Evolutionary conservation across 2,113 vertebrate species (phyloP).

Genomic region (Campylorhamphus procurvoides): DNA sequence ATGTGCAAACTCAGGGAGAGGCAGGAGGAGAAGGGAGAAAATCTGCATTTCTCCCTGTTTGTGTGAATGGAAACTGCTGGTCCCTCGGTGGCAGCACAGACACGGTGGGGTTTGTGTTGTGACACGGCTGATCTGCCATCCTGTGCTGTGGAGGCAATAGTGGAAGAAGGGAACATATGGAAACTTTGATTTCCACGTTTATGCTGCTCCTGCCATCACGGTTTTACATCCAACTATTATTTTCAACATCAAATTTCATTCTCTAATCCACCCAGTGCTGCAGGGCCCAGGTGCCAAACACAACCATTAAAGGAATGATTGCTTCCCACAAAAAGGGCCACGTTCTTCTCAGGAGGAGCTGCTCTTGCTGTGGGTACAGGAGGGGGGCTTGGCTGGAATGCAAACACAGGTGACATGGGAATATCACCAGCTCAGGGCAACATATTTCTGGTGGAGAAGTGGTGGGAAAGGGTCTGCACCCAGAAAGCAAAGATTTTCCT

Average conservation of each 20-base stretch:
- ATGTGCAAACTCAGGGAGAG: background rate
- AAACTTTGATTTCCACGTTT: background rate
- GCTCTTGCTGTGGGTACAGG: background rate
- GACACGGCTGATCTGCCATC: background rate
- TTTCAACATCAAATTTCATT: background rate
- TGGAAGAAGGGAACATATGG: background rate
- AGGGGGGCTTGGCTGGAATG: background rate
- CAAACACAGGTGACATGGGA: background rate
- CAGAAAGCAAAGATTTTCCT: background rate
- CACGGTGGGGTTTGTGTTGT: background rate
- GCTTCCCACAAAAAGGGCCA: background rate
- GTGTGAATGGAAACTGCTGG: background rate
- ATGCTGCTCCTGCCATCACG: background rate
- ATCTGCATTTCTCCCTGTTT: background rate
- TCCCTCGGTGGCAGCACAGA: background rate
- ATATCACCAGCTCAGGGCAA: background rate
- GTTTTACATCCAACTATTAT: background rate
- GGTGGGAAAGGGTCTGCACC: background rate
- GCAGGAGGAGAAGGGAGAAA: background rate
- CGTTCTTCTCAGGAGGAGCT: background rate
- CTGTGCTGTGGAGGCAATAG: background rate
- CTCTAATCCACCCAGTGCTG: background rate
- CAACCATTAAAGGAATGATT: background rate
- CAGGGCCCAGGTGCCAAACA: background rate
- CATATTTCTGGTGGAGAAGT: rapidly evolving